A percentile compares a stretch with the other conserved stretches of the same genome.
Evolutionary conservation across 2,888 invertebrate species (phyloP).

Genomic region (Melinaea menophilus): DNA sequence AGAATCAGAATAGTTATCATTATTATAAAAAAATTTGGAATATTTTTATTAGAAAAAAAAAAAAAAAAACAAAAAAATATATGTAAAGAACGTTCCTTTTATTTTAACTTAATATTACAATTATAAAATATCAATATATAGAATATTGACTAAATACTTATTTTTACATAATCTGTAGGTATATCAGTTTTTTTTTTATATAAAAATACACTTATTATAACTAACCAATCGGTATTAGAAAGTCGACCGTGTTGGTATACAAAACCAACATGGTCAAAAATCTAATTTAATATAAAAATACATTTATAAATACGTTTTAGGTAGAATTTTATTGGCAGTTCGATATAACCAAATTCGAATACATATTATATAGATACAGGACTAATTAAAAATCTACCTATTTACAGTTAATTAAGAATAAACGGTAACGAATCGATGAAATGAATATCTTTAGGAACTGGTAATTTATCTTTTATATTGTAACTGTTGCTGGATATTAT

Average conservation of each 20-base stretch:
- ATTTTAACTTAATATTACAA: constrained; percentile 56
- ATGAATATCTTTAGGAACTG: constrained; percentile 23
- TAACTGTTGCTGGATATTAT: constrained; percentile 5
- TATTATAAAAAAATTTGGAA: neutral
- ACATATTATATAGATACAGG: constrained; percentile 20
- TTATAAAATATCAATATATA: constrained; percentile 53
- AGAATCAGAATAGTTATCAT: too few species aligned
- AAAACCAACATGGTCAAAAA: constrained; percentile 69
- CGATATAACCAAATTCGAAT: constrained; percentile 16
- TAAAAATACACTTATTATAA: constrained; percentile 39
- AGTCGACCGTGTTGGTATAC: constrained; percentile 62
- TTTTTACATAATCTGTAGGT: constrained; percentile 39
- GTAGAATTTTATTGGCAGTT: constrained; percentile 41
- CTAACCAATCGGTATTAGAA: constrained; percentile 62
- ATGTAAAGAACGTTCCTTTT: constrained; percentile 63
- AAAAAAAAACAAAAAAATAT: constrained; percentile 34
- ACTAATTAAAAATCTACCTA: constrained; percentile 27
- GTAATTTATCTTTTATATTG: constrained; percentile 8
- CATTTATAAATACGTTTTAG: constrained; percentile 43
- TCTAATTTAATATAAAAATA: constrained; percentile 54
- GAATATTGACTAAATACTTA: constrained; percentile 59
- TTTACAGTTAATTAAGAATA: constrained; percentile 17
- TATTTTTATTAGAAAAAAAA: neutral
- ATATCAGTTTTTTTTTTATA: constrained; percentile 34
- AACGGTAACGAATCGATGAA: constrained; percentile 15